Base-by-base conservation (phyloP, 64 coral and sea anemone genomes). In the Astreopora myriophthalma region DNA sequence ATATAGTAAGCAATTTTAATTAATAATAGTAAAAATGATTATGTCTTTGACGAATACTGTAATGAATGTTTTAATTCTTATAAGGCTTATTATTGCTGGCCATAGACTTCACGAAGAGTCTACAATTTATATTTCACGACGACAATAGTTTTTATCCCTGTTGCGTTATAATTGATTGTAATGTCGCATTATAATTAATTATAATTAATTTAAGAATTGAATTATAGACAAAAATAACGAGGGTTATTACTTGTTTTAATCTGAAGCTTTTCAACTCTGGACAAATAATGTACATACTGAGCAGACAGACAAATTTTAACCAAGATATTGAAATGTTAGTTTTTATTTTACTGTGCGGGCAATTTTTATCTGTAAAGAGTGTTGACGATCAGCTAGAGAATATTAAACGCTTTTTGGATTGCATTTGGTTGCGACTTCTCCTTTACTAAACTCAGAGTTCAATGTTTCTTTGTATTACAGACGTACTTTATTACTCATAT, bases 311-410 rank as follows among this genome's bases (percentile, higher is more conserved):
- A 80, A 34, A 34, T 61, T 34, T 32, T 61, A 57, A 0, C 68
- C 29, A 34, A 35, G 34, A 83, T 83, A 64, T 36, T 60, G 52
- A 20, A 80, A 33, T 34, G 0, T 22, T 83, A 83, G 33, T 65
- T 83, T 83, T 17, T 83, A 83, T 83, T 83, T 83, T 83, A 64
- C 48, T 83, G 65, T 65, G 32, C 5, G 10, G 24, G 38, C 32
- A 14, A 37, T 82, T 65, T 28, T 83, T 13, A 83, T 83, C 30
- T 62, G 76, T 80, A 65, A 8, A 83, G 6, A 25, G 33, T 29
- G 19, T 57, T 80, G 5, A 61, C 22, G 31, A 63, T 60, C 22
- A 36, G 32, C 12, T 39, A 38, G 57, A 83, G 36, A 16, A 29
- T 25, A 83, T 64, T 83, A 83, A 83, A 83, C 57, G 11, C 10